Percentiles rank a stretch among this genome's conserved stretches.
Evolutionary conservation across 2,113 vertebrate species (phyloP).

Genomic region (Gambusia holbrooki): DNA sequence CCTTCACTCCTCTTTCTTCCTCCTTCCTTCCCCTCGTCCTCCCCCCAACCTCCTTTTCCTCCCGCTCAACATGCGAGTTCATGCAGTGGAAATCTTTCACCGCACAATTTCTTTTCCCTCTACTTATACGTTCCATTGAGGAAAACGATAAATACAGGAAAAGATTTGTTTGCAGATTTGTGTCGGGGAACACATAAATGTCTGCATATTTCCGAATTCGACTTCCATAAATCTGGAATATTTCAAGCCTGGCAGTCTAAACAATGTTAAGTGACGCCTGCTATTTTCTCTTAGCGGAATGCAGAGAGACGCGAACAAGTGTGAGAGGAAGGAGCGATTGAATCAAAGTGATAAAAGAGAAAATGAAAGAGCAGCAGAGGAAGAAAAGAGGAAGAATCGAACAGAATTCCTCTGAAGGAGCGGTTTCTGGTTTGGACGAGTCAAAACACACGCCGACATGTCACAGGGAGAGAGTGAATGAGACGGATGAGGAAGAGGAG

Average conservation of each 20-base stretch:
- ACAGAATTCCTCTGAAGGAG: conserved; percentile 56
- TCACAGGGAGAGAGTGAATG: conserved; percentile 55
- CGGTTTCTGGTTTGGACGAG: conserved; percentile 54
- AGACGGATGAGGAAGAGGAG: conserved; percentile 52
- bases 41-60: conserved; percentile 47
- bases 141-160: neutral
- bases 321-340: conserved; percentile 1
- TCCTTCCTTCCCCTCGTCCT: conserved; percentile 29
- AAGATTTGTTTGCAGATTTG: neutral
- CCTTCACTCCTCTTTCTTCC: conserved; percentile 49
- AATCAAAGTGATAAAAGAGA: conserved; percentile 46
- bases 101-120: conserved; percentile 12
- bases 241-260: conserved; percentile 42
- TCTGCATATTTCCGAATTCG: conserved; percentile 11
- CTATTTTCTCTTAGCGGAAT: conserved; percentile 35
- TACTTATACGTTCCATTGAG: neutral
- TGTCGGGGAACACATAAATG: conserved; percentile 1
- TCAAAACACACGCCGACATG: conserved; percentile 56
- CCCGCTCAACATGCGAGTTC: conserved; percentile 11
- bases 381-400: conserved; percentile 47
- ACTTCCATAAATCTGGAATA: conserved; percentile 23
- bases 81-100: conserved; percentile 38
- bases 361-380: conserved; percentile 53
- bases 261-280: conserved; percentile 49
- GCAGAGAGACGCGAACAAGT: conserved; percentile 14